Conservation (phyloP, 1,140 invertebrate genomes). For the Gonioctena quinquepunctata region DNA sequence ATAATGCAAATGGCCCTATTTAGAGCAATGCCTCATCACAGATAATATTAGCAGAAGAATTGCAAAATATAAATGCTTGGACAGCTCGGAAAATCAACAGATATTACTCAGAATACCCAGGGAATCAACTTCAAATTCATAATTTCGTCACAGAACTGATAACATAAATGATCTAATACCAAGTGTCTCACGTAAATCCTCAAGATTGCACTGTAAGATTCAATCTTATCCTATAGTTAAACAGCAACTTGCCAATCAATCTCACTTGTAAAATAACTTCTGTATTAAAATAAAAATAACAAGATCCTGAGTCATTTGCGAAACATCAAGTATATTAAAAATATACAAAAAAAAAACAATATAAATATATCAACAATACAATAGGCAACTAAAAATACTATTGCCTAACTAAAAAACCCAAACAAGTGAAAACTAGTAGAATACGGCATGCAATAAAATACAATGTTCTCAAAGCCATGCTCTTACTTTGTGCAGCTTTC, state of each 20-base stretch:
- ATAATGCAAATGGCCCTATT: too few species aligned
- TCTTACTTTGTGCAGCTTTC: conserved; percentile 12
- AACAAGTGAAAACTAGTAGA: neutral
- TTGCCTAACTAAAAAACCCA: neutral
- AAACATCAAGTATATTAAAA: neutral
- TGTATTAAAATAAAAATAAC: neutral
- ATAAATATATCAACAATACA: too few species aligned
- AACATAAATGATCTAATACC: too few species aligned
- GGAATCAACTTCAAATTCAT: too few species aligned
- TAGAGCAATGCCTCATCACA: too few species aligned
- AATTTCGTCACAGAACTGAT: too few species aligned
- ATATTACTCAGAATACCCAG: too few species aligned
- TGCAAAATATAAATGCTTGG: too few species aligned
- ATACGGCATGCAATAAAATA: neutral
- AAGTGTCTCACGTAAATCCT: neutral
- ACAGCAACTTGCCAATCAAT: neutral
- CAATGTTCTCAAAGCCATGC: conserved; percentile 11
- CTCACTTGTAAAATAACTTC: neutral
- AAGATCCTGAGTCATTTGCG: neutral
- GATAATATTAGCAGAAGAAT: too few species aligned
- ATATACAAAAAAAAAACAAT: neutral
- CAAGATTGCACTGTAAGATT: neutral
- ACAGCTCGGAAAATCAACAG: too few species aligned
- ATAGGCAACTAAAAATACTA: neutral
- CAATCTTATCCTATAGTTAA: neutral